A percentile compares a stretch with the other conserved stretches of the same genome.
These are phyloP conservation scores for Onychomys torridus DNA, from an alignment of 2,797 vertebrate genomes.

Conservation along the genomic window DNA sequence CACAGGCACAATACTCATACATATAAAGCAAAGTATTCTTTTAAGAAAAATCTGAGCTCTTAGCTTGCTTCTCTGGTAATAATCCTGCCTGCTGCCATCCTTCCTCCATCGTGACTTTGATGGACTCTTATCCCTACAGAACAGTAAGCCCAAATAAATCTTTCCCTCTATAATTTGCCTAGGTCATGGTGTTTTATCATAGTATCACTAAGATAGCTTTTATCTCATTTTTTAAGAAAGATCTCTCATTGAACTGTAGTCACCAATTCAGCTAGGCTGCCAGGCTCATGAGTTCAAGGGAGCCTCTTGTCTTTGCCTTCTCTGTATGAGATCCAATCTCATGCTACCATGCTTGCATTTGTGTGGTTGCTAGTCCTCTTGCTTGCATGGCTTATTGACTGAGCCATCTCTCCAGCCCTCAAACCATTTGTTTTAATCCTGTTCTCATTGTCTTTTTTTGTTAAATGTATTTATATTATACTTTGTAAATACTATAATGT, in stretches of 20 bases:
- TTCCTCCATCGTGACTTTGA: not conserved
- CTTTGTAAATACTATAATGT: not conserved
- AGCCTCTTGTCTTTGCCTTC: not conserved
- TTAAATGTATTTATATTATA: not conserved
- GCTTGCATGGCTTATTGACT: not conserved
- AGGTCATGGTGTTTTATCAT: not conserved
- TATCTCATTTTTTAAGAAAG: not conserved
- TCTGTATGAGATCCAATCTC: not conserved
- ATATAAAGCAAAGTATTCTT: not conserved
- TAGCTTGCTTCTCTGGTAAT: not conserved
- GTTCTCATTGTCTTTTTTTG: not conserved
- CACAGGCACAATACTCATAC: not conserved
- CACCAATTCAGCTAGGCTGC: not conserved
- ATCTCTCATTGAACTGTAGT: not conserved
- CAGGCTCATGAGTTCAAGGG: not conserved
- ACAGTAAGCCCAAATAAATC: not conserved
- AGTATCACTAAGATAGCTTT: not conserved
- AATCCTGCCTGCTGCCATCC: not conserved
- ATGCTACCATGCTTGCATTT: not conserved
- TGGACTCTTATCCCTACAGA: not conserved
- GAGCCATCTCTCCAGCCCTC: not conserved
- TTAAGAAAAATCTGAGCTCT: not conserved
- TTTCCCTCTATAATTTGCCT: not conserved
- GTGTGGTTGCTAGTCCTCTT: not conserved
- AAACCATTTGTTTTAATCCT: not conserved